Percentiles rank a stretch among this genome's conserved stretches.
These are phyloP conservation scores for Zaprionus gabonicus DNA, from an alignment of 1,140 invertebrate species.

Conservation along the genomic window DNA sequence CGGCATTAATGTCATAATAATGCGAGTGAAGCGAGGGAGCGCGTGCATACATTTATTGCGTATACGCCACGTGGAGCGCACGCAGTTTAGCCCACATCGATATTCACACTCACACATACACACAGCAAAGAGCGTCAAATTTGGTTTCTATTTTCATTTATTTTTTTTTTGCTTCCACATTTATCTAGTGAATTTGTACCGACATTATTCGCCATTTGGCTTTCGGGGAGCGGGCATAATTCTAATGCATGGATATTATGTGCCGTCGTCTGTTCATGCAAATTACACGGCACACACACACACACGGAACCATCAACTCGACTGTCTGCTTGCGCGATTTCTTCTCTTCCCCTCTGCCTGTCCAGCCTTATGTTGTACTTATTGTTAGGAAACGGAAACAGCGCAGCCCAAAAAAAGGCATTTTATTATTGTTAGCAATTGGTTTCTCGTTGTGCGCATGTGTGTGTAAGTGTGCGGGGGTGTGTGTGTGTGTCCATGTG, in stretches of 20 bases:
- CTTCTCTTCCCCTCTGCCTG: constrained; percentile 4
- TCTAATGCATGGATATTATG: constrained; percentile 80
- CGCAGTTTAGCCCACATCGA: neutral
- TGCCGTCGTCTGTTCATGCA: constrained; percentile 73
- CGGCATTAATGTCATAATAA: constrained; percentile 73
- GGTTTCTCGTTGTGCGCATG: constrained; percentile 41
- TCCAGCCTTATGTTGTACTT: constrained; percentile 40
- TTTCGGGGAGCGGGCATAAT: constrained; percentile 57
- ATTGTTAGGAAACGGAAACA: constrained; percentile 73
- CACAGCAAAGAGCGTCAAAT: constrained; percentile 43
- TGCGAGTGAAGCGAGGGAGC: constrained; percentile 25
- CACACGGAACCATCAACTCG: constrained; percentile 15
- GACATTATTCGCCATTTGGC: constrained; percentile 62
- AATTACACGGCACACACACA: constrained; percentile 56
- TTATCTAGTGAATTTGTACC: constrained; percentile 61
- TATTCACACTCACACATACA: constrained; percentile 27
- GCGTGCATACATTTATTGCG: constrained; percentile 65
- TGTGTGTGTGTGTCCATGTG: constrained; percentile 34
- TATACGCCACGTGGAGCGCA: constrained; percentile 64
- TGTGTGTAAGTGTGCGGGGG: constrained; percentile 21
- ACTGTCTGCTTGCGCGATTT: neutral
- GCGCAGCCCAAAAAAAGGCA: constrained; percentile 46
- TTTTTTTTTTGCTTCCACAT: constrained; percentile 45
- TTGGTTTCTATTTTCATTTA: constrained; percentile 31
- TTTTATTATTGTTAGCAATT: constrained; percentile 79